A percentile compares a stretch with the other conserved stretches of the same genome.
Conservation (phyloP, 2,888 invertebrate species). For the Philaethria dido region DNA sequence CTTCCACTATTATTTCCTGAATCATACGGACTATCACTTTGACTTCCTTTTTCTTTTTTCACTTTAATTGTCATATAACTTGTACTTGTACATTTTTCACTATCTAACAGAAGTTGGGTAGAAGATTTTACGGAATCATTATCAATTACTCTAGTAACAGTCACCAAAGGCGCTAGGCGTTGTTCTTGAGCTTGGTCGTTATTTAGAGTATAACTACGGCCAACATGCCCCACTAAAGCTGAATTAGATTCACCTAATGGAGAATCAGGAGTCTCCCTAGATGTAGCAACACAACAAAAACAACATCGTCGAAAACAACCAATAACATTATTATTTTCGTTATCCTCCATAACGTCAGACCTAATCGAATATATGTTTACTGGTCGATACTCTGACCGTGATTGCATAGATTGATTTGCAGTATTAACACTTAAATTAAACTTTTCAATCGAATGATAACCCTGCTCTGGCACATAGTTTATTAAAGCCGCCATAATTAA, state of each 20-base stretch:
- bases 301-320: slow-evolving; percentile 55
- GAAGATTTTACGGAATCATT: slow-evolving; percentile 60
- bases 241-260: slow-evolving; percentile 61
- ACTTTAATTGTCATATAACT: slow-evolving; percentile 48
- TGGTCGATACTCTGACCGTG: slow-evolving; percentile 51
- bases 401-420: slow-evolving; percentile 45
- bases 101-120: slow-evolving; percentile 60
- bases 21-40: slow-evolving; percentile 49
- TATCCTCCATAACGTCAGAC: slow-evolving; percentile 40
- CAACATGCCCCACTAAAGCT: slow-evolving; percentile 60
- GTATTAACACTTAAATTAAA: slow-evolving; percentile 47
- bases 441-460: slow-evolving; percentile 64
- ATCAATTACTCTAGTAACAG: slow-evolving; percentile 53
- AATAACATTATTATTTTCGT: slow-evolving; percentile 53
- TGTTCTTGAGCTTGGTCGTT: slow-evolving; percentile 42
- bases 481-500: slow-evolving; percentile 58
- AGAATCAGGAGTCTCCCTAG: slow-evolving; percentile 52
- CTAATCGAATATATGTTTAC: slow-evolving; percentile 64
- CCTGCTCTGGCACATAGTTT: slow-evolving; percentile 55
- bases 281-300: slow-evolving; percentile 58
- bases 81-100: slow-evolving; percentile 60
- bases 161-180: slow-evolving; percentile 47
- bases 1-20: slow-evolving; percentile 56
- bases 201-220: slow-evolving; percentile 66
- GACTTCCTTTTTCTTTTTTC: slow-evolving; percentile 45